Evolutionary conservation across 92 coral and sea anemone genomes (phyloP).

Genomic region (Porites evermanni): DNA sequence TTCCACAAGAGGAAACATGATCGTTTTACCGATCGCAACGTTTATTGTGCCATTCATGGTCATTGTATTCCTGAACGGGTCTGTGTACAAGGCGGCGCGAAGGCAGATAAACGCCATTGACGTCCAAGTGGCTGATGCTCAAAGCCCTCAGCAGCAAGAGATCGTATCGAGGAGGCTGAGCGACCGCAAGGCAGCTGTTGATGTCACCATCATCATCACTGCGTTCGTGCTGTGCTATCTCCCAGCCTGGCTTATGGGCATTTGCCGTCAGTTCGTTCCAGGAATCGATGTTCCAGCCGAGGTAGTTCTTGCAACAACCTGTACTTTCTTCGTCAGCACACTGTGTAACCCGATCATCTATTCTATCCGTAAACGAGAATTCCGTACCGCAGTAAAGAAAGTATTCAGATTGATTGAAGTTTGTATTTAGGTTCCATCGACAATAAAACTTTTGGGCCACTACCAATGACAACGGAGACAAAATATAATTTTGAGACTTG

Average conservation of each 20-base stretch:
- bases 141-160: background rate
- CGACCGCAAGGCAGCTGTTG: conserved; percentile 18
- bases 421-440: too few relatives aligned
- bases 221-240: conserved; percentile 21
- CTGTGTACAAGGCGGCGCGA: background rate
- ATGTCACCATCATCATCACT: background rate
- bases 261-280: background rate
- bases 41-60: background rate
- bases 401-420: too few relatives aligned
- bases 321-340: background rate
- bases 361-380: conserved; percentile 10
- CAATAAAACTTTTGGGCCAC: too few relatives aligned
- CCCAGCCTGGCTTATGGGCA: background rate
- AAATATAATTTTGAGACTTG: too few relatives aligned
- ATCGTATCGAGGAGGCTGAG: background rate
- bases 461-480: too few relatives aligned
- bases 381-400: background rate
- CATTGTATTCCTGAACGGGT: background rate
- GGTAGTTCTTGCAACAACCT: background rate
- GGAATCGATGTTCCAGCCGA: background rate
- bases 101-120: background rate
- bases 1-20: too few relatives aligned
- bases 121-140: background rate
- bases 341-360: conserved; percentile 13
- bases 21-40: background rate